phyloP scores from a whole-genome alignment of 1,140 invertebrate genomes.

The Doryteuthis pealeii region DNA sequence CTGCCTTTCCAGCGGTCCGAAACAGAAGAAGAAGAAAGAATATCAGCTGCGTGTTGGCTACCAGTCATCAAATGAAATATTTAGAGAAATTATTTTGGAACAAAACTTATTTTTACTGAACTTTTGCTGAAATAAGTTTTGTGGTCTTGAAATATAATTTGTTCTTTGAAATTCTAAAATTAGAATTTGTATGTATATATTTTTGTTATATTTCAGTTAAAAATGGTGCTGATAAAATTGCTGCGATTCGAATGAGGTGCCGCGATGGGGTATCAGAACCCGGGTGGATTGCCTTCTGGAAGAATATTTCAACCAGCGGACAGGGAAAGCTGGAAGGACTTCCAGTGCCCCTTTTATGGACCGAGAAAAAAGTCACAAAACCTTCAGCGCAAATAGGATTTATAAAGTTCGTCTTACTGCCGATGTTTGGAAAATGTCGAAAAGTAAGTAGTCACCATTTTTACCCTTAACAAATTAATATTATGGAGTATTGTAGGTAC shows the following conservation, averaged over 20 bases:
- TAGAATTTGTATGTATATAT: no score
- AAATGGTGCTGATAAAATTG: conserved; percentile 62
- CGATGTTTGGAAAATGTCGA: conserved; percentile 54
- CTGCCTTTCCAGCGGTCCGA: no score
- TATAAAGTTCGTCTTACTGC: conserved; percentile 61
- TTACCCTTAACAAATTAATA: no score
- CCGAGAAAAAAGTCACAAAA: conserved; percentile 60
- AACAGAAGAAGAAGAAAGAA: no score
- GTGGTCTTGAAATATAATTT: no score
- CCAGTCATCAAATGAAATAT: no score
- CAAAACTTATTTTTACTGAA: no score
- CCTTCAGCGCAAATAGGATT: conserved; percentile 61
- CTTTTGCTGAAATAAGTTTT: no score
- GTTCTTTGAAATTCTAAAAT: no score
- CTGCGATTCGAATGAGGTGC: conserved; percentile 62
- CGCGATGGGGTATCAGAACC: conserved; percentile 60
- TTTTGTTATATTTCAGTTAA: conserved; percentile 50
- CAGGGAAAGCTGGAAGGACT: conserved; percentile 59
- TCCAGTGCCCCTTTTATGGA: conserved; percentile 63
- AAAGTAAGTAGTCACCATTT: conserved; percentile 20
- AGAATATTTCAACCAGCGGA: conserved; percentile 63
- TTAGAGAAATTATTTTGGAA: no score
- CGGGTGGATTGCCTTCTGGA: conserved; percentile 62
- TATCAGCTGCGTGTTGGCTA: no score
- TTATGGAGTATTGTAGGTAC: not conserved